Conservation (phyloP, 2,888 invertebrate species). For the Leucozona laternaria region DNA sequence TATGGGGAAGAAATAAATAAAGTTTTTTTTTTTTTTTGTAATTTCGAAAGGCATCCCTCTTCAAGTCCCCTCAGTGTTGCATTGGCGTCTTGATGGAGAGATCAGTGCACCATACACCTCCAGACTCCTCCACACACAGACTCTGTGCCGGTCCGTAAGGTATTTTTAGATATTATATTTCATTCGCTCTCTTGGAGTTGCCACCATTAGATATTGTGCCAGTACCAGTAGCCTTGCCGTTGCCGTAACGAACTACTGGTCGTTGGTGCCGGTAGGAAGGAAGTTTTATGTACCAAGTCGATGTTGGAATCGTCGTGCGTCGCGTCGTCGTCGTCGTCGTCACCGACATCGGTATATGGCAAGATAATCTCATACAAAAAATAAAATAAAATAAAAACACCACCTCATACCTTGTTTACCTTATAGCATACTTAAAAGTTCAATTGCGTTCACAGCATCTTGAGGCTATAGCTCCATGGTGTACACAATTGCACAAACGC, state of each 20-base stretch:
- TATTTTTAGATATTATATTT: slow-evolving; percentile 71
- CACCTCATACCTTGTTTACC: slow-evolving; percentile 70
- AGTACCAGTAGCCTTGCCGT: slow-evolving; percentile 31
- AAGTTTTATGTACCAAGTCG: slow-evolving; percentile 42
- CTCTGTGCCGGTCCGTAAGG: slow-evolving; percentile 46
- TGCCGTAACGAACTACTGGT: slow-evolving; percentile 19
- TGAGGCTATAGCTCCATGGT: slow-evolving; percentile 18
- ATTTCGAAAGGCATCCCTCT: slow-evolving; percentile 23
- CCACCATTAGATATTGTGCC: slow-evolving; percentile 56
- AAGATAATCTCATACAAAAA: slow-evolving; percentile 16
- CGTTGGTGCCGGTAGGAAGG: slow-evolving; percentile 30
- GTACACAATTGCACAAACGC: neutral
- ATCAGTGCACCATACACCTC: slow-evolving; percentile 70
- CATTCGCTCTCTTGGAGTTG: slow-evolving; percentile 35
- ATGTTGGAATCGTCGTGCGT: slow-evolving; percentile 15
- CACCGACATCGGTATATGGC: slow-evolving; percentile 19
- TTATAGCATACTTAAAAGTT: slow-evolving; percentile 69
- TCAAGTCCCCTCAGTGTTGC: slow-evolving; percentile 6
- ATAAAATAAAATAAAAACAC: slow-evolving; percentile 26
- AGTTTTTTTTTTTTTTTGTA: slow-evolving; percentile 28
- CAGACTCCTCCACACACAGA: neutral
- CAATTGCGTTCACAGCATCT: slow-evolving; percentile 73
- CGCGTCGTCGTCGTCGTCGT: too few species aligned
- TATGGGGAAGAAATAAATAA: slow-evolving; percentile 62
- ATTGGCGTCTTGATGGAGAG: slow-evolving; percentile 59